These are phyloP conservation scores for Hyla sarda DNA, from an alignment of 2,113 vertebrate species.

Conservation along the genomic window DNA sequence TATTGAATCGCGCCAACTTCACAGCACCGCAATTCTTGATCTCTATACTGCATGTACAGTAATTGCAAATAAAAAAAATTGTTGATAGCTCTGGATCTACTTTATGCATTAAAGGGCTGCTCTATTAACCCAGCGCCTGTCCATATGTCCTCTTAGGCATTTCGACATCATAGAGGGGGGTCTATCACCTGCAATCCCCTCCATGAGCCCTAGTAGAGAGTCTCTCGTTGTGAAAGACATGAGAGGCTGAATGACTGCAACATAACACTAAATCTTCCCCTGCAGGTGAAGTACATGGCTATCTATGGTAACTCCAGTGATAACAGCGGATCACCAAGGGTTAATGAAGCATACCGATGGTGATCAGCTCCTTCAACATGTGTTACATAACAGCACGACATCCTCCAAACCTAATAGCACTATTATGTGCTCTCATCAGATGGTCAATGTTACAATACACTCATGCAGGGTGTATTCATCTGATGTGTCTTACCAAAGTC, in stretches of 20 bases:
- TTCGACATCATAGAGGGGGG: background rate
- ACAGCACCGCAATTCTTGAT: background rate
- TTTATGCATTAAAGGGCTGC: background rate
- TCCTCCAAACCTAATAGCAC: background rate
- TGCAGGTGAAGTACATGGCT: background rate
- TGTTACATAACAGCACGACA: background rate
- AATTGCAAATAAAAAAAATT: background rate
- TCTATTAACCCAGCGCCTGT: background rate
- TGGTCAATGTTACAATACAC: background rate
- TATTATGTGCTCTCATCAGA: no score
- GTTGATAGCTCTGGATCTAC: background rate
- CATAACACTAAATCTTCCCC: background rate
- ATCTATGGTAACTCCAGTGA: background rate
- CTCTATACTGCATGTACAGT: background rate
- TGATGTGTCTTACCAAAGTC: slow-evolving; percentile 83
- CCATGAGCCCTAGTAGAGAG: no score
- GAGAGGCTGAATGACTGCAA: background rate
- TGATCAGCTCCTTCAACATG: background rate
- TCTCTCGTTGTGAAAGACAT: no score
- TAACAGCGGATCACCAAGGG: background rate
- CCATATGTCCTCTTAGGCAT: background rate
- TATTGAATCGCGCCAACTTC: background rate
- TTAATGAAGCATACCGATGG: background rate
- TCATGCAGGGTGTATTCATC: background rate
- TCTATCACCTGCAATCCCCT: no score